Evolutionary conservation across 2,797 vertebrate genomes (phyloP).

Genomic region (Orientallactaga sibirica): DNA sequence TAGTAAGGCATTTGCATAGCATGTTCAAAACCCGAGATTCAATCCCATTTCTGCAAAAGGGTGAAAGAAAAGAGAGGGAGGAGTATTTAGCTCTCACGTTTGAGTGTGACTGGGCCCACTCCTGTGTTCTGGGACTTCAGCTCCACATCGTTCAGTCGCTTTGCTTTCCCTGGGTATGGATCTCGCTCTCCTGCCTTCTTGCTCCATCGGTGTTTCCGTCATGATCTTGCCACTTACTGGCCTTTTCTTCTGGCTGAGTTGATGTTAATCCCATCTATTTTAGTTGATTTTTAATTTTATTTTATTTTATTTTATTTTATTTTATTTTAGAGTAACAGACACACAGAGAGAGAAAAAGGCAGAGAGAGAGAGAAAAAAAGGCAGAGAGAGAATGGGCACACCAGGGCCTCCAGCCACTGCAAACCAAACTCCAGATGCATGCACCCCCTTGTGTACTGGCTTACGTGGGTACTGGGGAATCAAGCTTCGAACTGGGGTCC

Average conservation of each 20-base stretch:
- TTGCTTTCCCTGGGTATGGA: background rate
- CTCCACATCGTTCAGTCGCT: accelerated
- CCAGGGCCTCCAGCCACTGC: no score
- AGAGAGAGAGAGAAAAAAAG: no score
- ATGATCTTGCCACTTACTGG: background rate
- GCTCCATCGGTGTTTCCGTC: background rate
- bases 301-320: no score
- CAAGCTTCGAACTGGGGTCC: no score
- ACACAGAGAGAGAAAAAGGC: no score
- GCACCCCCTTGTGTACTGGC: no score
- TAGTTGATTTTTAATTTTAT: background rate
- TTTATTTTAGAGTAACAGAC: no score
- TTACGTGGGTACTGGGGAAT: no score
- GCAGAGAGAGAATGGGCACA: no score
- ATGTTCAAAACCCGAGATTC: background rate
- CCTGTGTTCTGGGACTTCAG: background rate
- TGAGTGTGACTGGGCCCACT: background rate
- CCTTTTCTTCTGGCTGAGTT: background rate
- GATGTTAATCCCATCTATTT: background rate
- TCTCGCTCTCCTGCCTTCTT: background rate
- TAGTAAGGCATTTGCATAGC: no score
- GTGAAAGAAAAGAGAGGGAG: background rate
- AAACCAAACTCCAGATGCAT: no score
- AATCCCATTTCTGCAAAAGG: background rate
- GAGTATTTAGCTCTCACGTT: background rate